Evolutionary conservation across 2,113 vertebrate species (phyloP), one percentile per base, ranked within the genome.

Genomic region (Malurus melanocephalus): DNA sequence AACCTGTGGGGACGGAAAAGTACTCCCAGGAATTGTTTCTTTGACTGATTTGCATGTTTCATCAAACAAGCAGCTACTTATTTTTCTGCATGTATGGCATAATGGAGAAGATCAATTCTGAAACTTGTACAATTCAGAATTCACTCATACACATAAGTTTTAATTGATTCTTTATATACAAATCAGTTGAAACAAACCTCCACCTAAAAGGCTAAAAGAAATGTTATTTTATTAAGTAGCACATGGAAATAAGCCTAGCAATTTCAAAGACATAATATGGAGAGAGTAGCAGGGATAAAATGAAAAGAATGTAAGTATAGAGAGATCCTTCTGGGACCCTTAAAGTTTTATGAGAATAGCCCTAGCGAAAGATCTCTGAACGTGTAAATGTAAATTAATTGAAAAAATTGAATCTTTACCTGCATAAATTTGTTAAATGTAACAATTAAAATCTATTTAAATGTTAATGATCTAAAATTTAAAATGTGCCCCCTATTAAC

Each of bases 391-490:
- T 71, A 91, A 95, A 95, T 81, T 91, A 96, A 93, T 72, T 87
- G 87, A 94, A 91, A 61, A 93, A 92, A 93, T 64, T 66, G 46
- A 94, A 93, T 78, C 67, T 89, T 92, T 93, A 76, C 78, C 90
- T 93, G 92, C 56, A 96, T 91, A 95, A 93, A 94, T 94, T 85
- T 92, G 64, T 66, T 65, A 87, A 57, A 62, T 60, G 64, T 62
- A 95, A 95, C 93, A 93, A 96, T 94, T 95, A 94, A 95, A 95
- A 91, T 87, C 76, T 87, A 87, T 89, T 94, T 93, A 75, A 95
- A 91, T 91, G 73, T 78, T 92, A 93, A 89, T 84, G 80, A 95
- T 67, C 66, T 78, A 93, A 81, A 85, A 71, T 94, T 95, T 96
- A 88, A 92, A 96, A 91, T 33, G 66, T 80, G 71, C 43, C 66